These are phyloP conservation scores for Montipora capricornis DNA, from an alignment of 64 coral and sea anemone species.

Conservation along the genomic window DNA sequence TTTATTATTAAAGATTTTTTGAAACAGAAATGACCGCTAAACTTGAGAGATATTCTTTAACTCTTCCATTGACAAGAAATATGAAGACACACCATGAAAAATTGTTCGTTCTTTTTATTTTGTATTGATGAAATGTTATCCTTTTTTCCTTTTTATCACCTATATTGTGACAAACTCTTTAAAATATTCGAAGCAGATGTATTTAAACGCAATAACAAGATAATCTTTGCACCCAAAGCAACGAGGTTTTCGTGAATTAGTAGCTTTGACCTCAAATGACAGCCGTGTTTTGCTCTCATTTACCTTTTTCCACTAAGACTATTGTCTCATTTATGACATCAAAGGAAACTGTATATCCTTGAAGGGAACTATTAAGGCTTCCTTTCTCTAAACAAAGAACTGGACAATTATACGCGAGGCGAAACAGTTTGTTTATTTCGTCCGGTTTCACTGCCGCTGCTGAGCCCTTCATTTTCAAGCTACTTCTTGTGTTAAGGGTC, in stretches of 20 bases:
- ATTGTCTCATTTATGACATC: background rate
- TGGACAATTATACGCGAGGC: background rate
- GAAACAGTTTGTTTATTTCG: constrained; percentile 30
- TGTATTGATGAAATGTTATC: constrained; percentile 14
- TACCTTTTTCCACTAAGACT: background rate
- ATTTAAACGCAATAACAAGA: constrained; percentile 24
- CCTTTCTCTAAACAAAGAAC: background rate
- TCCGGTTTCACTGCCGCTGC: background rate
- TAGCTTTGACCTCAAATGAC: background rate
- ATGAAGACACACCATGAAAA: too few species aligned
- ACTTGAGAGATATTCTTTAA: background rate
- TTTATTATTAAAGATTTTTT: background rate
- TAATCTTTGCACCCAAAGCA: constrained; percentile 4
- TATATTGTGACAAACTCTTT: background rate
- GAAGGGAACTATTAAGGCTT: background rate
- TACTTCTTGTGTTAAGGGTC: background rate
- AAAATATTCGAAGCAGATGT: constrained; percentile 6
- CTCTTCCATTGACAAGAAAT: too few species aligned
- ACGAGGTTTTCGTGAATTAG: background rate
- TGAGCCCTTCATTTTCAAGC: background rate
- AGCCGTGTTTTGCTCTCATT: background rate
- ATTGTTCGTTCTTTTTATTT: background rate
- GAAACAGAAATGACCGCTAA: background rate
- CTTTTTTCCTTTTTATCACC: background rate
- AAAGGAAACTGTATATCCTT: constrained; percentile 44